Evolutionary conservation across 1,140 invertebrate species (phyloP).

Genomic region (Heliconius nattereri): DNA sequence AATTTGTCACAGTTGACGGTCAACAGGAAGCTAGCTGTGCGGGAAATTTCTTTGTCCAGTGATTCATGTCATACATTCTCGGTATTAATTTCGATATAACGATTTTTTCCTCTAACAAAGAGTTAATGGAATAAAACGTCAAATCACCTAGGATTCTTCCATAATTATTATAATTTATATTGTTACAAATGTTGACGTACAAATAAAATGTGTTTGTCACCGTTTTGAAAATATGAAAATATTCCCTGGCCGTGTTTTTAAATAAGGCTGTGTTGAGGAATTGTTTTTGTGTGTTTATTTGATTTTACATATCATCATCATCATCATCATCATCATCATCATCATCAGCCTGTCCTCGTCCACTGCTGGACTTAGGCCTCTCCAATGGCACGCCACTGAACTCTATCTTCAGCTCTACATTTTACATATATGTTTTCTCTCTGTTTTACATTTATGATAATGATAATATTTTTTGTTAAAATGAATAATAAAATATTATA

Average conservation of each 20-base stretch:
- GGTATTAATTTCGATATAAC: constrained; percentile 23
- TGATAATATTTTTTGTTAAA: too few species aligned
- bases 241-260: not conserved
- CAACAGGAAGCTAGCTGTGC: not conserved
- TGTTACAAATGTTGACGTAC: not conserved
- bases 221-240: not conserved
- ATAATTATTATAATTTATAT: not conserved
- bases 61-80: constrained; percentile 22
- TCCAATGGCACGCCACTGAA: too few species aligned
- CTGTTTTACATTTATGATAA: too few species aligned
- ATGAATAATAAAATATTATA: too few species aligned
- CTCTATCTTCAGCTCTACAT: too few species aligned
- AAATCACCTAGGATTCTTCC: constrained; percentile 7
- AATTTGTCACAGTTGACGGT: too few species aligned
- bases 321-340: too few species aligned
- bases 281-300: too few species aligned
- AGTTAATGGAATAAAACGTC: constrained; percentile 31
- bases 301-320: too few species aligned
- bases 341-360: too few species aligned
- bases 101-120: constrained; percentile 23
- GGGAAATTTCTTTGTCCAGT: constrained; percentile 28
- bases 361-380: too few species aligned
- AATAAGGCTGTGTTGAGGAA: not conserved
- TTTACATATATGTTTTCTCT: too few species aligned
- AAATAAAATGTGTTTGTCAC: not conserved